Percentiles rank a stretch among this genome's conserved stretches.
Conservation (phyloP, 2,797 vertebrate genomes). For the Echiichthys vipera region DNA sequence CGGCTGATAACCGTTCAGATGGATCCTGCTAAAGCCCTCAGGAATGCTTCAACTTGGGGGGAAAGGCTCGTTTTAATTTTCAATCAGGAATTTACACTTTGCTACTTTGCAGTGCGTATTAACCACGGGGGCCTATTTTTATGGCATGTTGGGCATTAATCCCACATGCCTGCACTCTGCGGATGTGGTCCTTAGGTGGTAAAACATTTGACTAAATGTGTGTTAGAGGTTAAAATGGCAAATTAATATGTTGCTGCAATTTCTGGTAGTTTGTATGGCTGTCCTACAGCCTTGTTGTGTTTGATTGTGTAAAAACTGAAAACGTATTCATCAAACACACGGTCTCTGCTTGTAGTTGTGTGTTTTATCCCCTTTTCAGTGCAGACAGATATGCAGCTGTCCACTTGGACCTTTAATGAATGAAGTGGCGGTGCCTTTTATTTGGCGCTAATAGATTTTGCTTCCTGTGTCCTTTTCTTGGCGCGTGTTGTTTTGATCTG, state of each 20-base stretch:
- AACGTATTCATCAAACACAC: background rate
- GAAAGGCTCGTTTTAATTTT: conserved; percentile 39
- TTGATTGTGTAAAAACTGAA: background rate
- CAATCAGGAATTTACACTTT: conserved; percentile 31
- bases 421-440: conserved; percentile 53
- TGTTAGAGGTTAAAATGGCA: background rate
- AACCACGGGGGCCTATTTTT: conserved; percentile 15
- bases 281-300: background rate
- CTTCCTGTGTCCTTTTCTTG: background rate
- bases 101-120: background rate
- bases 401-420: conserved; percentile 63
- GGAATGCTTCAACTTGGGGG: conserved; percentile 44
- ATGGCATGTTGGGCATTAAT: conserved; percentile 17
- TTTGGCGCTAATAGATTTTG: conserved; percentile 34
- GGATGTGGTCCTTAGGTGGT: background rate
- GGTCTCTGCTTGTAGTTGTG: background rate
- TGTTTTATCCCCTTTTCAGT: conserved; percentile 14
- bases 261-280: background rate
- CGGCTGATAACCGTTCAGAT: conserved; percentile 18
- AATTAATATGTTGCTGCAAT: background rate
- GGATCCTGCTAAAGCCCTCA: conserved; percentile 34
- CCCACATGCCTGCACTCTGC: conserved; percentile 11
- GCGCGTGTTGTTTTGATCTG: conserved; percentile 47
- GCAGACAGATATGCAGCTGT: conserved; percentile 47
- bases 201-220: conserved; percentile 3